Percentiles rank a stretch among this genome's conserved stretches.
Conservation (phyloP, 1,140 invertebrate genomes). For the Bombus sylvicola region DNA sequence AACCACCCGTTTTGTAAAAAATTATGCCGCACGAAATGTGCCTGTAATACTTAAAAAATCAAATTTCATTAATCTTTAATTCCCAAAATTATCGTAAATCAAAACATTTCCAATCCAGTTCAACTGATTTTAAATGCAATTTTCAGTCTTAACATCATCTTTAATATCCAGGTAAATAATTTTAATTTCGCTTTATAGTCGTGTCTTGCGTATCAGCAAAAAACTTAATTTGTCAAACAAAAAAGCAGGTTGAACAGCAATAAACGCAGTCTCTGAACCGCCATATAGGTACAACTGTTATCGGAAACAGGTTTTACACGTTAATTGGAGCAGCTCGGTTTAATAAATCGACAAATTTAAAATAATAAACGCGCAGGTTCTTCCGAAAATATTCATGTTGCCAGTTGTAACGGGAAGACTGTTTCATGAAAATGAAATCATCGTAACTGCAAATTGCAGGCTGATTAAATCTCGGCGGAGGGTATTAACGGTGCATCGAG, state of each 20-base stretch:
- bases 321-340: not conserved
- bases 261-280: not conserved
- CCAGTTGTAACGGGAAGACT: not conserved
- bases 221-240: not conserved
- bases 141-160: not conserved
- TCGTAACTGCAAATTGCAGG: slow-evolving; percentile 16
- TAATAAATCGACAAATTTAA: not conserved
- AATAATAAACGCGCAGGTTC: not conserved
- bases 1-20: too few relatives aligned
- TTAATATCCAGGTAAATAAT: not conserved
- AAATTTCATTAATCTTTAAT: too few relatives aligned
- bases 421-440: slow-evolving; percentile 22
- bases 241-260: not conserved
- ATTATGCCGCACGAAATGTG: too few relatives aligned
- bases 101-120: not conserved
- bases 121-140: not conserved
- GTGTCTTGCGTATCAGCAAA: not conserved
- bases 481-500: slow-evolving; percentile 6
- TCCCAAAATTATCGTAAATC: too few relatives aligned
- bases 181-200: not conserved
- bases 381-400: not conserved
- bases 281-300: not conserved
- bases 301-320: not conserved
- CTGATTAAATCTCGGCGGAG: slow-evolving; percentile 29
- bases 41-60: too few relatives aligned